These are phyloP conservation scores for Oscheius sp. DNA, from an alignment of 2,888 invertebrate species.

Conservation along the genomic window DNA sequence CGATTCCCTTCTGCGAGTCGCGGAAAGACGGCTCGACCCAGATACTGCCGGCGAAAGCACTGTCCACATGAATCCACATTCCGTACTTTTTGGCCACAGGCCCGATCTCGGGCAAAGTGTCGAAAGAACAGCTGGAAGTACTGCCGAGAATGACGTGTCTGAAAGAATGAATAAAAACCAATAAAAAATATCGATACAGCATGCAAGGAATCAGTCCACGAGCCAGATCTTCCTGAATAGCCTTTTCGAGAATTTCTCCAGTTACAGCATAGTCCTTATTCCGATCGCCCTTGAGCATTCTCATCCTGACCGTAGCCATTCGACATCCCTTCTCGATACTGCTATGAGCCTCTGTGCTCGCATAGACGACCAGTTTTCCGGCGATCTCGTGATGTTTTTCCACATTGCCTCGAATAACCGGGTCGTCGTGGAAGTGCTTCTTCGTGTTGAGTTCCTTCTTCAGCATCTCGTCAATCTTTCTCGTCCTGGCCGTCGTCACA, in stretches of 20 bases:
- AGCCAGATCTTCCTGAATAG: conserved; percentile 78
- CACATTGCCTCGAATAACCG: not conserved
- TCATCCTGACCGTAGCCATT: conserved; percentile 89
- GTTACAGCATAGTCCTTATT: conserved; percentile 83
- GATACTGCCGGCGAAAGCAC: conserved; percentile 94
- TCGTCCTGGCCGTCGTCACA: conserved; percentile 15
- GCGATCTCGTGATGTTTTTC: conserved; percentile 25
- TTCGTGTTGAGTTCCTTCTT: not conserved
- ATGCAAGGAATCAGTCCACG: conserved; percentile 92
- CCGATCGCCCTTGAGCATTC: conserved; percentile 86
- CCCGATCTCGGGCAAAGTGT: conserved; percentile 89
- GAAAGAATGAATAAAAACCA: too few relatives aligned
- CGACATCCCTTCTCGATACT: conserved; percentile 94
- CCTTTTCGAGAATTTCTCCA: conserved; percentile 81
- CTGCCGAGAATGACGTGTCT: conserved; percentile 86
- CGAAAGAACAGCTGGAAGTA: conserved; percentile 94
- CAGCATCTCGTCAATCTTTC: conserved; percentile 15
- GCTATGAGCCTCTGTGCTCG: conserved; percentile 81
- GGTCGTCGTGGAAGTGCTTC: conserved; percentile 6
- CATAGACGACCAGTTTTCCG: conserved; percentile 17
- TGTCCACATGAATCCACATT: conserved; percentile 91
- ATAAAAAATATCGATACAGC: conserved; percentile 76
- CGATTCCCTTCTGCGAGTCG: conserved; percentile 73
- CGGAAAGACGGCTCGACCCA: conserved; percentile 95
- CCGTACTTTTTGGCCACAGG: conserved; percentile 79